Percentiles rank a stretch among this genome's conserved stretches.
Evolutionary conservation across 2,888 invertebrate species (phyloP).

Genomic region (Salticus scenicus): DNA sequence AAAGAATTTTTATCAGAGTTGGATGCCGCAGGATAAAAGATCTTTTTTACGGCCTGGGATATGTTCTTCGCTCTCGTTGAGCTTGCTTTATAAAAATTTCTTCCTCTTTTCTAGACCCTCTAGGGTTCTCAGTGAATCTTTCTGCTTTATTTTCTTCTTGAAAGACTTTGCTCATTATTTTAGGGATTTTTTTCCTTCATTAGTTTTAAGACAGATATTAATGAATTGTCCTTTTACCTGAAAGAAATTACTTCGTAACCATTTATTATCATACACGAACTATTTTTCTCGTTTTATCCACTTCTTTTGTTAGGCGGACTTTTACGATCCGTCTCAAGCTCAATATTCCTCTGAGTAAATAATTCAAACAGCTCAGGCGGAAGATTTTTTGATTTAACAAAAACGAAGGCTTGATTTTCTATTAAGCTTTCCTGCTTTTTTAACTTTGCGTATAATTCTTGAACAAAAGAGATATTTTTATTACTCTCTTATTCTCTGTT

Average conservation of each 20-base stretch:
- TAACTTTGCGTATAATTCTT: neutral
- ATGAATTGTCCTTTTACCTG: slow-evolving; percentile 53
- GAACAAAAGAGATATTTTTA: neutral
- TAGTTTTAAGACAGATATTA: slow-evolving; percentile 55
- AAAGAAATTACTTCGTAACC: slow-evolving; percentile 44
- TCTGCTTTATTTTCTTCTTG: slow-evolving; percentile 50
- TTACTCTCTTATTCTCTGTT: neutral
- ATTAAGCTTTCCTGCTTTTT: neutral
- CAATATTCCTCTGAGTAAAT: neutral
- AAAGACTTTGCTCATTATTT: slow-evolving; percentile 61
- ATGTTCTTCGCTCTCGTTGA: neutral
- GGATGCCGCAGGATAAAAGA: slow-evolving; percentile 55
- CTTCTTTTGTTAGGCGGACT: slow-evolving; percentile 6
- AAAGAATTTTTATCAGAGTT: slow-evolving; percentile 46
- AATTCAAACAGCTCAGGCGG: neutral
- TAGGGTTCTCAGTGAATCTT: slow-evolving; percentile 59
- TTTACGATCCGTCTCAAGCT: slow-evolving; percentile 7
- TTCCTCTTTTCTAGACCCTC: slow-evolving; percentile 40
- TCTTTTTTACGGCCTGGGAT: slow-evolving; percentile 13
- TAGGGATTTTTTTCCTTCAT: slow-evolving; percentile 48
- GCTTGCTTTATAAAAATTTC: slow-evolving; percentile 46
- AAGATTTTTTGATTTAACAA: neutral
- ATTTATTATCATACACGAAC: slow-evolving; percentile 55
- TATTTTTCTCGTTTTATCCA: slow-evolving; percentile 33
- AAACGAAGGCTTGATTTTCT: neutral